Base-by-base conservation (phyloP, 2,797 vertebrate species). In the Cichlasoma orientale region DNA sequence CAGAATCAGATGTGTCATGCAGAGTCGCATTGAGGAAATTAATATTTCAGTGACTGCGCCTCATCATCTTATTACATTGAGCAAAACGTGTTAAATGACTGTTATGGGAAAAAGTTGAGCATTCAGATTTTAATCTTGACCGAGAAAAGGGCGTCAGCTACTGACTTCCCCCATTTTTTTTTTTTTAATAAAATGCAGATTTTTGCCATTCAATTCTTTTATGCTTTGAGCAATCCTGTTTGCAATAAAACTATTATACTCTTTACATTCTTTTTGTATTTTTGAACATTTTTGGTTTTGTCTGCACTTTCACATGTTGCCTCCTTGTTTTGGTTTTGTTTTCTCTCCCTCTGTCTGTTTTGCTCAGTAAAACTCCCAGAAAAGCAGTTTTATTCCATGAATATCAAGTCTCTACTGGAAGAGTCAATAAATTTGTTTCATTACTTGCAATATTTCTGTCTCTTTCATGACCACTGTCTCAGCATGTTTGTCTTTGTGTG, bases 371-470 rank as follows among this genome's bases (percentile, higher is more conserved):
- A 96, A 95, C 95, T 95, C 93, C 94, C 92, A 94, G 93, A 96
- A 93, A 97, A 94, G 92, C 96, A 97, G 96, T 97, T 97, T 98
- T 98, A 97, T 97, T 97, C 96, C 95, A 96, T 96, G 96, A 96
- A 95, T 97, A 96, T 96, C 92, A 96, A 95, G 95, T 96, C 96
- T 97, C 96, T 97, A 96, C 96, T 98, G 97, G 96, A 98, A 97
- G 94, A 97, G 97, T 97, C 96, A 96, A 98, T 98, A 98, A 98
- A 98, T 95, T 92, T 93, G 93, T 97, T 95, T 97, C 95, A 95
- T 94, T 94, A 95, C 83, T 87, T 90, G 66, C 82, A 85, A 33
- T 19, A 25, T 85, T 44, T 80, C 58, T 56, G 80, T 86, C 36
- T 91, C 71, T 80, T 88, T 80, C 76, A 50, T 90, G 58, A 75